phyloP scores from a whole-genome alignment of 2,113 vertebrate species.

The Ctenomys sociabilis region DNA sequence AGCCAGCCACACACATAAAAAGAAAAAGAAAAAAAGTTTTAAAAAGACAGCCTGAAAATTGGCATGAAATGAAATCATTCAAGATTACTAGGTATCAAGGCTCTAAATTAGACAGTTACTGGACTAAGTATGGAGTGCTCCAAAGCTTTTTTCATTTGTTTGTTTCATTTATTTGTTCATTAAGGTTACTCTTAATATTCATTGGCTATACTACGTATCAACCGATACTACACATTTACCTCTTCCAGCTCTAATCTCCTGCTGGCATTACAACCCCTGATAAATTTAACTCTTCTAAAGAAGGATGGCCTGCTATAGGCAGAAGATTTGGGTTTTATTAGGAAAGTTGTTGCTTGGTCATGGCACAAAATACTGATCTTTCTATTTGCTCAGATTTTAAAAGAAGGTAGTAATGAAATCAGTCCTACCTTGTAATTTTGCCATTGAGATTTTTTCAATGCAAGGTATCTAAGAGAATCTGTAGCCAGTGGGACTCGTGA shows the following conservation, averaged over 20 bases:
- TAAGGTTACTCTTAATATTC: neutral
- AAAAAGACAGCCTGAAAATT: neutral
- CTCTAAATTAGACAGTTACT: conserved; percentile 16
- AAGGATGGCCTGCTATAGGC: neutral
- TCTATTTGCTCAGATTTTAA: neutral
- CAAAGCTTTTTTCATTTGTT: neutral
- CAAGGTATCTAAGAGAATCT: neutral
- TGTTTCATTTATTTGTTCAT: neutral
- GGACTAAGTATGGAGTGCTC: neutral
- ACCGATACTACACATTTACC: neutral
- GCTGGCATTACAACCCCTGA: neutral
- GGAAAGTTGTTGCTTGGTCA: neutral
- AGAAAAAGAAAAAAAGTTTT: too few species aligned
- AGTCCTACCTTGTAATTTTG: neutral
- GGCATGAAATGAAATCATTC: conserved; percentile 25
- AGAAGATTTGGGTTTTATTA: neutral
- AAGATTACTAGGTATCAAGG: neutral
- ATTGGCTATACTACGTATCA: neutral
- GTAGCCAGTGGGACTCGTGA: neutral
- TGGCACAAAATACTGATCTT: neutral
- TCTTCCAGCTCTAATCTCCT: neutral
- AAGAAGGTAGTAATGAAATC: neutral
- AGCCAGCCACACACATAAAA: too few species aligned
- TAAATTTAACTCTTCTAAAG: conserved; percentile 28
- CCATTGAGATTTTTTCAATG: neutral